These are phyloP conservation scores for Diogma glabrata DNA, from an alignment of 2,888 invertebrate species.

Conservation along the genomic window DNA sequence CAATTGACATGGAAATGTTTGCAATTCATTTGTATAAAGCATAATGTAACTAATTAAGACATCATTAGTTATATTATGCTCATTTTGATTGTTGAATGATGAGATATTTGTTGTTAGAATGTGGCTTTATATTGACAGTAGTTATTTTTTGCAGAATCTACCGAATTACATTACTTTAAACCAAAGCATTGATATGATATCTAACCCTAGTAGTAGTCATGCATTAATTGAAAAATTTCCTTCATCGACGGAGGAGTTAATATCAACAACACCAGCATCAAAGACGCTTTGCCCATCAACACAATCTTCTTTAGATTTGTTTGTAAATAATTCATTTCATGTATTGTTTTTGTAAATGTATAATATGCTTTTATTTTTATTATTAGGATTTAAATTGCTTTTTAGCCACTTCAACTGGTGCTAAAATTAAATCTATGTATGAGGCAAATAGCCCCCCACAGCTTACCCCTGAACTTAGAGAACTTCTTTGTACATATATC, in stretches of 20 bases:
- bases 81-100: too few relatives aligned
- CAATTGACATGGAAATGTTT: too few relatives aligned
- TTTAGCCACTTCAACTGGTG: neutral
- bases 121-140: too few relatives aligned
- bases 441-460: neutral
- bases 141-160: neutral
- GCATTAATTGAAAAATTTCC: neutral
- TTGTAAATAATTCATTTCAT: neutral
- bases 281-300: too few relatives aligned
- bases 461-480: neutral
- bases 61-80: too few relatives aligned
- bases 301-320: too few relatives aligned
- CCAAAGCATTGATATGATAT: neutral
- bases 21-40: too few relatives aligned
- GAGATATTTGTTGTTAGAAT: too few relatives aligned
- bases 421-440: neutral
- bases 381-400: neutral
- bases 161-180: neutral
- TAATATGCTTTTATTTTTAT: neutral
- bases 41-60: too few relatives aligned
- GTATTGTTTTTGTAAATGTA: neutral
- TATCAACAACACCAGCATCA: too few relatives aligned
- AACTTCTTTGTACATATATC: neutral
- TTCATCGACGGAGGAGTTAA: neutral
- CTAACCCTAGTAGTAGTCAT: neutral